These are phyloP conservation scores for Tinea semifulvella DNA, from an alignment of 2,888 invertebrate species.

Conservation along the genomic window DNA sequence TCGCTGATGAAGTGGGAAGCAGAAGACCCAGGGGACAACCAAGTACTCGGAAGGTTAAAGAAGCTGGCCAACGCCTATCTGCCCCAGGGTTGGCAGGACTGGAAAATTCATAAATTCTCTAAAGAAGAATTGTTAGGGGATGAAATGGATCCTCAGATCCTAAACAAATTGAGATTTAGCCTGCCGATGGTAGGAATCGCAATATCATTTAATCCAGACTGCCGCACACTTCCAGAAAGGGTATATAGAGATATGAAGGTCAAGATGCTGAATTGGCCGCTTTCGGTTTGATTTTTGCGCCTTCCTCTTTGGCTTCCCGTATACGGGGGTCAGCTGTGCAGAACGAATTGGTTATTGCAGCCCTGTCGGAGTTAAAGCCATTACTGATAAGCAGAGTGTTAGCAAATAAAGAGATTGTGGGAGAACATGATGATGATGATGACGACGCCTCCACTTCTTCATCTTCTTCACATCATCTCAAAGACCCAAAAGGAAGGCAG, in stretches of 20 bases:
- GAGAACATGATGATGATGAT: background rate
- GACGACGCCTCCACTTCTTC: background rate
- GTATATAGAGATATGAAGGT: conserved; percentile 22
- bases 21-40: too few relatives aligned
- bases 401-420: conserved; percentile 14
- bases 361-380: conserved; percentile 21
- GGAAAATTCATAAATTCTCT: too few relatives aligned
- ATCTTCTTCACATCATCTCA: background rate
- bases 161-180: too few relatives aligned
- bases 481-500: conserved; percentile 7
- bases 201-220: conserved; percentile 21
- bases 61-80: too few relatives aligned
- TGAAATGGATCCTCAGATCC: too few relatives aligned
- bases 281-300: conserved; percentile 21
- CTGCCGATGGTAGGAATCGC: too few relatives aligned
- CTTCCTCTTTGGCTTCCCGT: conserved; percentile 19
- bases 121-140: too few relatives aligned
- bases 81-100: too few relatives aligned
- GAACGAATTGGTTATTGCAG: conserved; percentile 19
- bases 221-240: conserved; percentile 26
- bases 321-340: conserved; percentile 21
- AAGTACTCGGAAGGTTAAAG: too few relatives aligned
- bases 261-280: conserved; percentile 23
- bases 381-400: conserved; percentile 18
- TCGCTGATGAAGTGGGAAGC: too few relatives aligned